Base-by-base conservation (phyloP, 2,113 vertebrate species). In the Pseudolaguvia tuberculata region DNA sequence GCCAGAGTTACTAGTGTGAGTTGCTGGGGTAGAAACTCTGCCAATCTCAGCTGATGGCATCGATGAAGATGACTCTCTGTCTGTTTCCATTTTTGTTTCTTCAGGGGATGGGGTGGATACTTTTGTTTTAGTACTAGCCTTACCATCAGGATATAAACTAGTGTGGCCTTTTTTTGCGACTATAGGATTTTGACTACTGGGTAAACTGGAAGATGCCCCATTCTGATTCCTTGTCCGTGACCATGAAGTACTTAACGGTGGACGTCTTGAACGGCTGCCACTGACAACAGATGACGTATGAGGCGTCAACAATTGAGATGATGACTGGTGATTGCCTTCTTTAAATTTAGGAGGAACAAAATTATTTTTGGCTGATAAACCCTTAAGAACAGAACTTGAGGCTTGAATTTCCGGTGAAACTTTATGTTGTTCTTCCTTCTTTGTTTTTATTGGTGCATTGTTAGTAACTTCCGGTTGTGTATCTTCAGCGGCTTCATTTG, bases 141-240 rank as follows among this genome's bases (percentile, higher is more conserved):
- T 85, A 52, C 80, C 82, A 11, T 89, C 79, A 21, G 86, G 72
- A 72, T 76, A 31, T 39, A 59, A 69, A 2, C 78, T 80, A 13
- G 78, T 72, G 20, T 81, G 35, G 5, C 85, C 67, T 7, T 86
- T 88, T 81, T 87, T 90, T 61, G 66, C 79, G n/a, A 84, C 78
- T 6, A 58, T 4, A 0, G 86, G 59, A 5, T 88, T 86, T 75
- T 87, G 80, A 66, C 21, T 82, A 51, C n/a, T 76, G 12, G 53
- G 66, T 58, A 78, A 84, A 10, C 70, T 80, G 2, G 62, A 72
- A 51, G 84, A 79, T 63, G 69, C 48, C 57, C 53, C 70, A 66
- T 59, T 80, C 23, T 65, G 68, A 11, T 42, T 78, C 14, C 70
- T 70, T 73, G 78, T 63, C 18, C 55, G 72, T 70, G 81, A 66